Evolutionary conservation across 2,888 invertebrate species (phyloP).

Genomic region (Eupeodes latifasciatus): DNA sequence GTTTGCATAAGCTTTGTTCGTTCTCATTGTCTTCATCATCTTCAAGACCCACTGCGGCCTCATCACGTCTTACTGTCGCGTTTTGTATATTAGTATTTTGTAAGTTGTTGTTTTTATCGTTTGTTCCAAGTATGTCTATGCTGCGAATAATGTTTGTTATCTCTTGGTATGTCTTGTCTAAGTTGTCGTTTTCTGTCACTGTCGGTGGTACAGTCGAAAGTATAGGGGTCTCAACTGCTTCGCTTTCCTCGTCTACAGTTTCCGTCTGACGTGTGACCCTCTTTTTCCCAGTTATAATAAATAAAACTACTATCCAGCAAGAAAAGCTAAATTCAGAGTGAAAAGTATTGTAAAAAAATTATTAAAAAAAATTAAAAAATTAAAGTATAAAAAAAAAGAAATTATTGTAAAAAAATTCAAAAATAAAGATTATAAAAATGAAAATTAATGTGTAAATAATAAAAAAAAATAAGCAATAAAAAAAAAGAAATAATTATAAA

Average conservation of each 20-base stretch:
- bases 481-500: too few relatives aligned
- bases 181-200: not conserved
- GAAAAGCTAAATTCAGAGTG: too few relatives aligned
- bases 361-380: too few relatives aligned
- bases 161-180: not conserved
- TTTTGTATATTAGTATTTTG: not conserved
- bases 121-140: not conserved
- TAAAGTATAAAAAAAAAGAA: not conserved
- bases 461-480: not conserved
- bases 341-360: not conserved
- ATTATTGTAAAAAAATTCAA: not conserved
- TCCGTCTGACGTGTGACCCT: not conserved
- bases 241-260: not conserved
- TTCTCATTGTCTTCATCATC: not conserved
- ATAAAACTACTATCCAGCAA: too few relatives aligned
- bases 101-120: not conserved
- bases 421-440: not conserved
- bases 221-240: not conserved
- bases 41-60: not conserved
- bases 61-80: not conserved
- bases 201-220: not conserved
- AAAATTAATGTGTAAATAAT: not conserved
- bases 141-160: too few relatives aligned
- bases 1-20: too few relatives aligned
- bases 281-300: not conserved